phyloP scores from a whole-genome alignment of 2,797 vertebrate species.

The Pseudochaenichthys georgianus region DNA sequence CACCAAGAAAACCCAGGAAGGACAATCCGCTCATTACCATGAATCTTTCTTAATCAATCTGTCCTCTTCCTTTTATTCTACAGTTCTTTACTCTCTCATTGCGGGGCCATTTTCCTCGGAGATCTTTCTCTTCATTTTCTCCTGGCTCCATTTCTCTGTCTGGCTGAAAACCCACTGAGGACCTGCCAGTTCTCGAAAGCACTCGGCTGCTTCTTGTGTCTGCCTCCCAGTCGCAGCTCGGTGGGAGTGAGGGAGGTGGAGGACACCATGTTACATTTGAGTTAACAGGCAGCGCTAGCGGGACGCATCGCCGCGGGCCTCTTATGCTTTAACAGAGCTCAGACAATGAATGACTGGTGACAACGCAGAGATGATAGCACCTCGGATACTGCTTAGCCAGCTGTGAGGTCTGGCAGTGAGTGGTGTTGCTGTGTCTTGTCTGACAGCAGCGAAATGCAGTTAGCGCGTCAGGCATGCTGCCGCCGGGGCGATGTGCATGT shows the following conservation, averaged over 20 bases:
- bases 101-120: constrained; percentile 13
- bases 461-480: constrained; percentile 40
- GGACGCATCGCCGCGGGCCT: constrained; percentile 51
- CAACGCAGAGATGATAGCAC: constrained; percentile 66
- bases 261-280: constrained; percentile 75
- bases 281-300: constrained; percentile 69
- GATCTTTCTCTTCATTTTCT: constrained; percentile 49
- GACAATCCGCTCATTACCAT: constrained; percentile 66
- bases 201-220: constrained; percentile 69
- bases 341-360: constrained; percentile 74
- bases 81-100: constrained; percentile 24
- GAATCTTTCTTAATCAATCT: constrained; percentile 64
- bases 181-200: constrained; percentile 76
- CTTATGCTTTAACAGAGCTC: constrained; percentile 65
- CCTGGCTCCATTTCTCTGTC: constrained; percentile 66
- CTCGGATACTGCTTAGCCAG: constrained; percentile 60
- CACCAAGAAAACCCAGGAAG: constrained; percentile 62
- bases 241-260: constrained; percentile 70
- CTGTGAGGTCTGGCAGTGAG: constrained; percentile 55
- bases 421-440: constrained; percentile 40
- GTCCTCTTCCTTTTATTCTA: constrained; percentile 38
- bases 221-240: constrained; percentile 64
- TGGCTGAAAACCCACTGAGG: constrained; percentile 65
- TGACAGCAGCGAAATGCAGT: constrained; percentile 44
- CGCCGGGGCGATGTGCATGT: constrained; percentile 14